Base-by-base conservation (phyloP, 1,140 invertebrate species). In the Diorhabda sublineata region DNA sequence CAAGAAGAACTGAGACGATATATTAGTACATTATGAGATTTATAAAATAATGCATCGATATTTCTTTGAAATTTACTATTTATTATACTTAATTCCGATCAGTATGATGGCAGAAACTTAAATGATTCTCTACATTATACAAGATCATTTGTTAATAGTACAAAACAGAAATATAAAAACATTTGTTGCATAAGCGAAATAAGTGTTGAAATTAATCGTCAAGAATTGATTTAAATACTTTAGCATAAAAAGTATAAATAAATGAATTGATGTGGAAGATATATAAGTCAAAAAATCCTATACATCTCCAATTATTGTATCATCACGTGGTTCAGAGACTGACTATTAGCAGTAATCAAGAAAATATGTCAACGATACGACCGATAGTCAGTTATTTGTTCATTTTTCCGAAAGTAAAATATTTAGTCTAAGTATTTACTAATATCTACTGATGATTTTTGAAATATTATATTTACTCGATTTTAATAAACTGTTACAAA, bases 1-100 rank as follows among this genome's bases (percentile, higher is more conserved):
- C 93, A 97, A 82, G 95, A 98, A 80, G 97, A 99, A 84, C 86
- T 99, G 60, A 84, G 88, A 67, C 81, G 87, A 72, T 89, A 88
- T 78, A 78, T 86, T 62, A 88, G 85, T 74, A 81, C 85, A 70
- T 87, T 84, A 9, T 78, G 72, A 64, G n/a, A 42, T 11, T 7
- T 8, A 52, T 26, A 26, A 26, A 26, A 26, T 26, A 7, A n/a
- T 7, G 52, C n/a, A 7, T 56, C n/a, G 6, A 56, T 7, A 6
- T 61, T 7, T 42, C 5, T 61, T 41, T 61, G 26, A 61, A 42
- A 9, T 61, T 7, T 41, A 61, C 6, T 8, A 61, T 26, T 61
- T 41, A 61, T 61, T 9, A 8, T 42, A 9, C 26, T 61, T 41
- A 56, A 26, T 61, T 8, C 59, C 6, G 26, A 8, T 8, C 44